Evolutionary conservation across 2,797 vertebrate species (phyloP), one percentile per base, ranked within the genome.

Genomic region (Lithobates pipiens): DNA sequence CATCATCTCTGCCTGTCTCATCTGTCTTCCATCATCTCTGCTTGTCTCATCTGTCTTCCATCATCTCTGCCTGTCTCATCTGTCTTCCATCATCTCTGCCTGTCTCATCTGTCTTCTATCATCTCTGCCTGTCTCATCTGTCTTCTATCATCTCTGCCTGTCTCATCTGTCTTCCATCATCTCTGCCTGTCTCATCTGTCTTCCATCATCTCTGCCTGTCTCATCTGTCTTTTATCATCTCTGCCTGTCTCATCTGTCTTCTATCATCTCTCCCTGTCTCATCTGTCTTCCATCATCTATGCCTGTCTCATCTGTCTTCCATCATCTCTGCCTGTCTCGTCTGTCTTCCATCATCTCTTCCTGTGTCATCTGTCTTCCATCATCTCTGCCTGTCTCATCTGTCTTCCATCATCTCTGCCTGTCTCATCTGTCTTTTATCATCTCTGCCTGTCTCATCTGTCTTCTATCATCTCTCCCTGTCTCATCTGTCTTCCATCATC

Each of bases 281-380:
- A 32, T 68, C 57, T 63, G 57, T 63, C 23, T 4, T 34, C 68
- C 3, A 69, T 69, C 57, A n/a, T 63, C 68, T 29, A 29, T 34
- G 29, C 57, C 57, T 63, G 21, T 63, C 57, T 63, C 57, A 63
- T 63, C 68, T 63, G 34, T 8, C 15, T 29, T 69, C 29, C 5
- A 63, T 63, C 57, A 34, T 69, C 68, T 29, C 68, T 34, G 29
- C 68, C 67, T 68, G 27, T 69, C 68, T 69, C 68, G 34, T 32
- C 68, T 69, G 10, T 61, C 2, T 61, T 13, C 15, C 3, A 61
- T 61, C 57, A 34, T 69, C 68, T 29, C 68, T 34, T 3, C 68
- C 67, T 68, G 27, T 69, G 29, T 69, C 29, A 69, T 32, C 68
- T 69, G 11, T 23, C 13, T 13, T 32, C 27, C 2, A 69, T 69